Evolutionary conservation across 2,888 invertebrate genomes (phyloP).

Genomic region (Anticlea derivata): DNA sequence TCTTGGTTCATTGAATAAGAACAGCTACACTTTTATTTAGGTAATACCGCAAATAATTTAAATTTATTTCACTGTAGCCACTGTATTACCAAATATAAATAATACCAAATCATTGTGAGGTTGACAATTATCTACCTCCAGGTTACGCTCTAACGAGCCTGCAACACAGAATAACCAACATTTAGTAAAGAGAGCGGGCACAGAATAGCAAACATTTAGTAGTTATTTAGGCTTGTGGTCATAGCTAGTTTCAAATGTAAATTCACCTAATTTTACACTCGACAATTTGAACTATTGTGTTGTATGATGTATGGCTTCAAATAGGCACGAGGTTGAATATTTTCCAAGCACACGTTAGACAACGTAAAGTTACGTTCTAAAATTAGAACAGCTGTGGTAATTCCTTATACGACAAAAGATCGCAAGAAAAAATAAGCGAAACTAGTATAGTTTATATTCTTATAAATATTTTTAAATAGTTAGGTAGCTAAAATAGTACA

Average conservation of each 20-base stretch:
- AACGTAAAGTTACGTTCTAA: too few species aligned
- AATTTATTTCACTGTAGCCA: not conserved
- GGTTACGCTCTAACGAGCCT: conserved; percentile 31
- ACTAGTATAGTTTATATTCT: too few species aligned
- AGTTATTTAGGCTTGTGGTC: conserved; percentile 26
- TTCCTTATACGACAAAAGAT: too few species aligned
- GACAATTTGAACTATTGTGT: conserved; percentile 28
- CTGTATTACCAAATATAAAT: too few species aligned
- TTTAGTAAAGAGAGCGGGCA: not conserved
- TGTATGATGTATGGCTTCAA: conserved; percentile 11
- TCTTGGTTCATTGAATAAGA: too few species aligned
- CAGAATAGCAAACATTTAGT: conserved; percentile 5
- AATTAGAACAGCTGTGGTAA: too few species aligned
- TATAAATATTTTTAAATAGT: too few species aligned
- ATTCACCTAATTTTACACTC: conserved; percentile 29
- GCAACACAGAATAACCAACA: conserved; percentile 11
- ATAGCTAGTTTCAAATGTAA: conserved; percentile 34
- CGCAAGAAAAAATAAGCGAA: too few species aligned
- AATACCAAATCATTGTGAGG: conserved; percentile 21
- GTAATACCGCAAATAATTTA: not conserved
- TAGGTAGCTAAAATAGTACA: too few species aligned
- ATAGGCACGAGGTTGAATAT: not conserved
- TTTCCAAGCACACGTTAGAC: too few species aligned
- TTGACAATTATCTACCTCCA: conserved; percentile 18
- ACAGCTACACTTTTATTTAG: too few species aligned